phyloP scores from a whole-genome alignment of 2,113 vertebrate species.

The Poeciliopsis prolifica region DNA sequence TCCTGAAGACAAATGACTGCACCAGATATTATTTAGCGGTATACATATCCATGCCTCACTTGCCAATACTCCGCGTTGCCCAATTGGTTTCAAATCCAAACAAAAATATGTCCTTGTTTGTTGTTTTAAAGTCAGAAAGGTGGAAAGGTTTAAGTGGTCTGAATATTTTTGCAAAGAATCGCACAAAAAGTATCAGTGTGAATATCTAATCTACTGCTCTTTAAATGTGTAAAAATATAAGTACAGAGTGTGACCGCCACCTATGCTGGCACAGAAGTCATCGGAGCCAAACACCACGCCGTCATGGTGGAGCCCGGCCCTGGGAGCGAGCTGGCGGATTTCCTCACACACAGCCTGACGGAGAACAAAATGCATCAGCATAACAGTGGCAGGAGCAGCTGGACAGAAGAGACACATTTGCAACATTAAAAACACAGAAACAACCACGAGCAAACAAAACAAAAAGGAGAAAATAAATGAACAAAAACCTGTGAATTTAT shows the following conservation, averaged over 20 bases:
- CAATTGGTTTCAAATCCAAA: too few relatives aligned
- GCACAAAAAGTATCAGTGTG: background rate
- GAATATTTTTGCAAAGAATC: background rate
- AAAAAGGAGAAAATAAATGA: too few relatives aligned
- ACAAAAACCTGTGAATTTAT: background rate
- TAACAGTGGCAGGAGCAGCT: slow-evolving; percentile 2
- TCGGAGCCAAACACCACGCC: slow-evolving; percentile 96
- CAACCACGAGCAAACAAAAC: background rate
- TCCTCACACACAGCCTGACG: slow-evolving; percentile 91
- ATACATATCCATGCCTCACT: too few relatives aligned
- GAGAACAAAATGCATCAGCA: slow-evolving; percentile 53
- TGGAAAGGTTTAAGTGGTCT: too few relatives aligned
- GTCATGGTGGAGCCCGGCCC: slow-evolving; percentile 88
- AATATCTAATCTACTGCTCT: background rate
- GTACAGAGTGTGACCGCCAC: slow-evolving; percentile 67
- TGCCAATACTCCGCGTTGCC: too few relatives aligned
- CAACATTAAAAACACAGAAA: background rate
- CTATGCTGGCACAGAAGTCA: slow-evolving; percentile 99
- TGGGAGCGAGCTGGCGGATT: slow-evolving; percentile 78
- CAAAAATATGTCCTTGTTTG: too few relatives aligned
- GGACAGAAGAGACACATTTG: slow-evolving; percentile 3
- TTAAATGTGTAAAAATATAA: background rate
- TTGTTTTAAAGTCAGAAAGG: too few relatives aligned
- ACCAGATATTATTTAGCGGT: too few relatives aligned
- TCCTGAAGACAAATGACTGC: too few relatives aligned